A percentile compares a stretch with the other conserved stretches of the same genome.
These are phyloP conservation scores for Leptoteleia sp. DNA, from an alignment of 1,140 invertebrate species.

Conservation along the genomic window DNA sequence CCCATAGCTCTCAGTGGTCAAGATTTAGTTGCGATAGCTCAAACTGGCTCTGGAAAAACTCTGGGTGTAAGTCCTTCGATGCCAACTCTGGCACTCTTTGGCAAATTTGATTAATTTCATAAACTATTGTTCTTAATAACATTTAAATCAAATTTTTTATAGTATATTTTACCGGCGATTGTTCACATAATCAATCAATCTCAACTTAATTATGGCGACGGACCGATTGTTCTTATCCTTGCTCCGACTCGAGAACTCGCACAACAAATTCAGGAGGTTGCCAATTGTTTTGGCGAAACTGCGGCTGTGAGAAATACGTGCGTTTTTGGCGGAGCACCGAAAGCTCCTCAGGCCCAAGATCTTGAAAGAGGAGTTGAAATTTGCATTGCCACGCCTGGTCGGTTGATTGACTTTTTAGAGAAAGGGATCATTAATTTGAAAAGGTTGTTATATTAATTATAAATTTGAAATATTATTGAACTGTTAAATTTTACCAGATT, in stretches of 20 bases:
- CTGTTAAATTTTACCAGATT: too few species aligned
- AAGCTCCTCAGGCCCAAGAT: conserved; percentile 93
- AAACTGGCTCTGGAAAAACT: conserved; percentile 87
- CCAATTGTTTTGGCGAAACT: conserved; percentile 92
- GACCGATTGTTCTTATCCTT: conserved; percentile 94
- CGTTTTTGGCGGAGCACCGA: conserved; percentile 97
- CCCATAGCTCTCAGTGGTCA: conserved; percentile 86
- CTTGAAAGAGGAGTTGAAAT: conserved; percentile 94
- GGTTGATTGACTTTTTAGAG: conserved; percentile 98
- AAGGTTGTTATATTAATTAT: conserved; percentile 75
- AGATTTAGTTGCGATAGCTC: conserved; percentile 89
- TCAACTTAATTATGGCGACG: conserved; percentile 90
- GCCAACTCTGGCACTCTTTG: conserved; percentile 1
- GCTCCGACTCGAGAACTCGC: conserved; percentile 98
- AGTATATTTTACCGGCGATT: conserved; percentile 91
- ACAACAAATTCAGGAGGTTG: conserved; percentile 98
- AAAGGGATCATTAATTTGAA: conserved; percentile 92
- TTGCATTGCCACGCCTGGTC: conserved; percentile 97
- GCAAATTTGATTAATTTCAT: conserved; percentile 61
- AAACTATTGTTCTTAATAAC: conserved; percentile 66
- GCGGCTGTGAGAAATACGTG: conserved; percentile 94
- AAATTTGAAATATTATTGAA: too few species aligned
- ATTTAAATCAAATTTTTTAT: conserved; percentile 66
- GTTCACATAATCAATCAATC: conserved; percentile 97
- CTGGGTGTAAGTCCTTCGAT: conserved; percentile 82